phyloP scores from a whole-genome alignment of 2,113 vertebrate genomes.

The Rhinoderma darwinii region DNA sequence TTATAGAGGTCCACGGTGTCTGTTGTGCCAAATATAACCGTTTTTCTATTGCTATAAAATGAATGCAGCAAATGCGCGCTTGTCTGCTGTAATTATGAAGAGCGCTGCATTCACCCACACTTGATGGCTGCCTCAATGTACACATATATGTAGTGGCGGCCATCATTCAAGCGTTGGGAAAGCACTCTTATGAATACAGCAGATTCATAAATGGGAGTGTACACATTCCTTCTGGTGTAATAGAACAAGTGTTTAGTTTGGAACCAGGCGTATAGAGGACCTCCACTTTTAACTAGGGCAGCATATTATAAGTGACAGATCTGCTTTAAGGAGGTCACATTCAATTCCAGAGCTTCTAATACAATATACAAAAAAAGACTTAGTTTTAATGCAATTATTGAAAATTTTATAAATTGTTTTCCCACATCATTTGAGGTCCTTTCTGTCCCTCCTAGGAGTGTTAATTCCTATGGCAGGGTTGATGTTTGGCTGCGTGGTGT shows the following conservation, averaged over 20 bases:
- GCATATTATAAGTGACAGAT: neutral
- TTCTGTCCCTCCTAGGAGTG: conserved; percentile 35
- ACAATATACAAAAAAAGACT: neutral
- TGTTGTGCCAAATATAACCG: neutral
- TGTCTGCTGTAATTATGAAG: neutral
- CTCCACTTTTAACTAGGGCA: too few relatives aligned
- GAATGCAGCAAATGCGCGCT: neutral
- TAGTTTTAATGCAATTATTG: neutral
- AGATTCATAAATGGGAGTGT: too few relatives aligned
- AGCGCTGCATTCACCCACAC: neutral
- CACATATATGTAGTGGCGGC: too few relatives aligned
- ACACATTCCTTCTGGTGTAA: too few relatives aligned
- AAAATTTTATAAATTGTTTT: neutral
- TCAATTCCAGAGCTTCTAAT: neutral
- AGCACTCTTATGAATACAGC: neutral
- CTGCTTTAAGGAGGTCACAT: neutral
- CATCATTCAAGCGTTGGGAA: too few relatives aligned
- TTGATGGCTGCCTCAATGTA: neutral
- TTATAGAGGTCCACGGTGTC: too few relatives aligned
- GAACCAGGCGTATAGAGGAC: too few relatives aligned
- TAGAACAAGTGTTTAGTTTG: too few relatives aligned
- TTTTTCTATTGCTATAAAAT: neutral
- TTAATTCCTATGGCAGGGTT: conserved; percentile 40
- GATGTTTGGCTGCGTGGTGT: conserved; percentile 10
- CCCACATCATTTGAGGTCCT: neutral